Percentiles rank a stretch among this genome's conserved stretches.
Conservation (phyloP, 2,113 vertebrate genomes). For the Neolamprologus sp. region DNA sequence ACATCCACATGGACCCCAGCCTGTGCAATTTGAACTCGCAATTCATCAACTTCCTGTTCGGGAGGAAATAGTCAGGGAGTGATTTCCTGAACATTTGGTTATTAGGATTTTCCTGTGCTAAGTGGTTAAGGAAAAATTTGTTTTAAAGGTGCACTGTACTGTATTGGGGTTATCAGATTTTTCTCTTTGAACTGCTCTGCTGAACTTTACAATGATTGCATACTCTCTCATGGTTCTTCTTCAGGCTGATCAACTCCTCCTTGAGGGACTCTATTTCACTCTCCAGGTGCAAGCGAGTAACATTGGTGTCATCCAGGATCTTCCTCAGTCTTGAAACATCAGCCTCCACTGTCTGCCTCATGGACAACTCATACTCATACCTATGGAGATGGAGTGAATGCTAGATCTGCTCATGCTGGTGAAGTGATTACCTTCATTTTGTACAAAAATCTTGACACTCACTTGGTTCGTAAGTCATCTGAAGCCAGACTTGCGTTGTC, state of each 20-base stretch:
- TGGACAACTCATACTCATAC: constrained; percentile 62
- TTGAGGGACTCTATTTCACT: constrained; percentile 73
- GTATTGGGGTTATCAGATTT: not conserved
- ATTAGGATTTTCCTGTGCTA: not conserved
- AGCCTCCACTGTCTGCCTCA: constrained; percentile 64
- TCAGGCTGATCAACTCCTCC: constrained; percentile 80
- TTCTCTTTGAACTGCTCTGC: not conserved
- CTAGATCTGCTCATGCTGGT: not conserved
- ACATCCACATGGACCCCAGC: constrained; percentile 79
- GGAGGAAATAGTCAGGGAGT: constrained; percentile 5
- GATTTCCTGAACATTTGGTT: constrained; percentile 3
- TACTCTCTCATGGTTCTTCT: constrained; percentile 79
- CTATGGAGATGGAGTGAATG: constrained; percentile 10
- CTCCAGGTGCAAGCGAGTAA: constrained; percentile 69
- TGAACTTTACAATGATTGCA: not conserved
- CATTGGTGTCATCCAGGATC: constrained; percentile 72
- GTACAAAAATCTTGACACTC: not conserved
- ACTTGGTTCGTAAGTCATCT: constrained; percentile 70
- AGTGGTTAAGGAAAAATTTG: not conserved
- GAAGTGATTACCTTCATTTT: not conserved
- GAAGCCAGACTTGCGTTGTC: constrained; percentile 60
- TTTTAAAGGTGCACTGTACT: not conserved
- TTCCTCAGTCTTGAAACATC: constrained; percentile 71
- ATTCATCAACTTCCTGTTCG: constrained; percentile 74
- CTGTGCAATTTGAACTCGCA: constrained; percentile 68